Conservation (phyloP, 2,797 vertebrate species). For the Lates japonicus region DNA sequence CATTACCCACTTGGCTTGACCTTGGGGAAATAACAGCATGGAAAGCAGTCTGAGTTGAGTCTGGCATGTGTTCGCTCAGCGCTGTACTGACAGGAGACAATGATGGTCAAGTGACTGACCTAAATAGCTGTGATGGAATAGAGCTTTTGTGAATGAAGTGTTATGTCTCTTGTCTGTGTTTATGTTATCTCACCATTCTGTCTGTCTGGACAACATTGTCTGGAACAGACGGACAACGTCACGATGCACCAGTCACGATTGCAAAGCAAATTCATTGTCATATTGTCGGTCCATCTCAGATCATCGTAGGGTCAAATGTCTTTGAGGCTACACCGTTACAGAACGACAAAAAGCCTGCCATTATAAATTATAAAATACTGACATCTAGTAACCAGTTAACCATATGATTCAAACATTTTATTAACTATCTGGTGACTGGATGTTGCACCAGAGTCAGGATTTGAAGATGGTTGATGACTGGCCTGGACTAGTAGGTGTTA, state of each 20-base stretch:
- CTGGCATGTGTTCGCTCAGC: conserved; percentile 57
- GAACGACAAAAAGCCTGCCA: background rate
- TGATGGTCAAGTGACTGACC: conserved; percentile 77
- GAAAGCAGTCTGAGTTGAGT: conserved; percentile 60
- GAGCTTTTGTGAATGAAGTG: conserved; percentile 84
- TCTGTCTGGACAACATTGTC: conserved; percentile 69
- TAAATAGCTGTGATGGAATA: conserved; percentile 74
- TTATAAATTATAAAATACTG: background rate
- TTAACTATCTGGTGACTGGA: conserved; percentile 2
- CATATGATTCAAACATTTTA: background rate
- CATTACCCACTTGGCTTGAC: conserved; percentile 48
- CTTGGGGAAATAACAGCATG: conserved; percentile 60
- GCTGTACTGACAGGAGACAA: conserved; percentile 68
- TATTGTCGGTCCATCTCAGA: conserved; percentile 25
- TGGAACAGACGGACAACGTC: conserved; percentile 59
- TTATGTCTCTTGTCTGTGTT: conserved; percentile 73
- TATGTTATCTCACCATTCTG: conserved; percentile 69
- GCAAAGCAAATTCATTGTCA: conserved; percentile 74
- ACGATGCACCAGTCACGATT: conserved; percentile 52
- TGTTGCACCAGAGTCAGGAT: conserved; percentile 14
- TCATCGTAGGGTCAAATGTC: conserved; percentile 43
- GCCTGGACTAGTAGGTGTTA: conserved; percentile 53
- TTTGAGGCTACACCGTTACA: background rate
- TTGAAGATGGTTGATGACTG: conserved; percentile 54
- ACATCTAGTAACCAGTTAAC: background rate